These are phyloP conservation scores for Julus scanicus DNA, from an alignment of 2,888 invertebrate species.

Conservation along the genomic window DNA sequence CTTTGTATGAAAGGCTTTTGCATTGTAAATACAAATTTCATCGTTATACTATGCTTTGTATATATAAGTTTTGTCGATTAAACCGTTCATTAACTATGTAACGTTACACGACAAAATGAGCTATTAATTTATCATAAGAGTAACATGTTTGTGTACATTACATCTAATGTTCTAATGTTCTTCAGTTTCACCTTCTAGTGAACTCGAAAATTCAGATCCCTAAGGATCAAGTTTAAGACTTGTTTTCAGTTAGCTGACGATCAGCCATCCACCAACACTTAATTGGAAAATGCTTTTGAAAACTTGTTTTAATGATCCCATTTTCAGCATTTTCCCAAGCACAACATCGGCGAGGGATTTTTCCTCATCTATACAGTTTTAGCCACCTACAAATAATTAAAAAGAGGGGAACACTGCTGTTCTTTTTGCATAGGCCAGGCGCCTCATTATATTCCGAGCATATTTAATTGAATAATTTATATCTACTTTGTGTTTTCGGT, in stretches of 20 bases:
- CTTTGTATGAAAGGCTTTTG: no score
- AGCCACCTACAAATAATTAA: not conserved
- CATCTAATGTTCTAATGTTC: no score
- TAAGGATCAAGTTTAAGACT: not conserved
- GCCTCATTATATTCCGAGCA: not conserved
- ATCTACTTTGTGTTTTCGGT: not conserved
- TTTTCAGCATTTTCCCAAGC: not conserved
- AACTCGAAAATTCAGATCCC: not conserved
- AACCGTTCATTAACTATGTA: no score
- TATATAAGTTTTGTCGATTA: no score
- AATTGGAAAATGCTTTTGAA: not conserved
- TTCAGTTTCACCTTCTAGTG: not conserved
- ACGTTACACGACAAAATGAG: no score
- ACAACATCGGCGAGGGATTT: not conserved
- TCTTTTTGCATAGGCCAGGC: not conserved
- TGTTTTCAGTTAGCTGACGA: not conserved
- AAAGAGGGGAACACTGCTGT: not conserved
- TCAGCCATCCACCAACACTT: not conserved
- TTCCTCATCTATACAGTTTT: not conserved
- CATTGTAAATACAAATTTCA: no score
- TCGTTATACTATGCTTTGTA: no score
- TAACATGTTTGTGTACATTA: not conserved
- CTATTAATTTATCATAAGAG: not conserved
- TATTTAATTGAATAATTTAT: slow-evolving; percentile 5
- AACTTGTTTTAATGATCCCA: not conserved